Percentiles rank a stretch among this genome's conserved stretches.
Evolutionary conservation across 2,797 vertebrate species (phyloP).

Genomic region (Botia kubotai): DNA sequence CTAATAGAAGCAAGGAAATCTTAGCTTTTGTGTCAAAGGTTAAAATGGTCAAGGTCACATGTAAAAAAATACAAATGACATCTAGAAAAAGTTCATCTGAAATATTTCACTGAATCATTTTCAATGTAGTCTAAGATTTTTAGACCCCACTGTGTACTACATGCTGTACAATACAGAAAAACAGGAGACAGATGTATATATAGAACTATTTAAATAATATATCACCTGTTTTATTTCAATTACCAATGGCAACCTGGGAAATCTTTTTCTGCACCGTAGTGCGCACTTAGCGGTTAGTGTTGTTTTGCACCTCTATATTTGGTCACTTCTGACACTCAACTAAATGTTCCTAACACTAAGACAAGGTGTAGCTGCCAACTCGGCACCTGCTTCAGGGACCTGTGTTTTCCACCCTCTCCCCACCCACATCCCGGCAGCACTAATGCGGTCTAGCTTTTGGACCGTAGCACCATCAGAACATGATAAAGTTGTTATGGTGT

Average conservation of each 20-base stretch:
- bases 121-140: background rate
- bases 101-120: background rate
- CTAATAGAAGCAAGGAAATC: too few species aligned
- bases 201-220: background rate
- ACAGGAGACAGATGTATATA: background rate
- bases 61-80: too few species aligned
- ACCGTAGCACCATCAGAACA: slow-evolving; percentile 27
- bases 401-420: slow-evolving; percentile 7
- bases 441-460: background rate
- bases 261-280: slow-evolving; percentile 7
- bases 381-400: slow-evolving; percentile 59
- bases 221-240: slow-evolving; percentile 33
- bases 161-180: too few species aligned
- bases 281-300: slow-evolving; percentile 1
- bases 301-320: slow-evolving; percentile 23
- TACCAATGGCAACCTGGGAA: slow-evolving; percentile 18
- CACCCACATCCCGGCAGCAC: slow-evolving; percentile 20
- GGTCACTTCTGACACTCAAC: slow-evolving; percentile 31
- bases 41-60: too few species aligned
- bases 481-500: slow-evolving; percentile 39
- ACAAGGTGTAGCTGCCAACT: slow-evolving; percentile 43
- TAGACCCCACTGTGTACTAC: background rate
- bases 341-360: slow-evolving; percentile 48
- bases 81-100: too few species aligned
- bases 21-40: too few species aligned